Percentiles rank a stretch among this genome's conserved stretches.
phyloP scores from a whole-genome alignment of 2,113 vertebrate species.

The Ochotona princeps region DNA sequence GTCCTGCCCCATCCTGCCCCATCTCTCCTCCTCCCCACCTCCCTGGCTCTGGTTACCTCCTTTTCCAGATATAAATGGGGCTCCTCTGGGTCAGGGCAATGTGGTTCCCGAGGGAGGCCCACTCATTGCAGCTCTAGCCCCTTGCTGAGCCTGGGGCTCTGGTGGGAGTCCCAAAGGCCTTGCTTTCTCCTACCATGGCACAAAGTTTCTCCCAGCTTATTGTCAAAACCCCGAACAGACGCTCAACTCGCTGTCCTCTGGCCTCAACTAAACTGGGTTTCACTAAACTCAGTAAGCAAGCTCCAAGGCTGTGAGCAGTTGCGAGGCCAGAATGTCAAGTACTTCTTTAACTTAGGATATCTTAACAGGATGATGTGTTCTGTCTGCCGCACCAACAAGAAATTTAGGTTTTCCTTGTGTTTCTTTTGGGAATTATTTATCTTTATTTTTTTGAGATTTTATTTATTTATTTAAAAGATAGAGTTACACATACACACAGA shows the following conservation, averaged over 20 bases:
- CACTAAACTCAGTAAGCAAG: neutral
- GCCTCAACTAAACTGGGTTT: neutral
- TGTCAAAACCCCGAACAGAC: neutral
- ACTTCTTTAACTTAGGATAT: no score
- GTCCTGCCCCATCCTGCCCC: fast-evolving
- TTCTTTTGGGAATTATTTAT: neutral
- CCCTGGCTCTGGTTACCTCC: neutral
- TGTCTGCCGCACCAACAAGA: neutral
- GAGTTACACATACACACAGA: no score
- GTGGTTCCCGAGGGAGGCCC: fast-evolving
- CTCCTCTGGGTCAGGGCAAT: neutral
- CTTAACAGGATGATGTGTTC: neutral
- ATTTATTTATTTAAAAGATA: no score
- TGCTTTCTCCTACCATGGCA: neutral
- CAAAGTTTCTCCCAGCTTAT: no score
- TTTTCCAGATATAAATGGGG: neutral
- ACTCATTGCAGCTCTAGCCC: no score
- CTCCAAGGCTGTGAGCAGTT: neutral
- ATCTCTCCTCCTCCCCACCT: no score
- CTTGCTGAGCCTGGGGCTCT: no score
- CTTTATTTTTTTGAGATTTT: no score
- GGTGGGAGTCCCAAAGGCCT: fast-evolving
- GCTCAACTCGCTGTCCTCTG: neutral
- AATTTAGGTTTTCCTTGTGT: neutral
- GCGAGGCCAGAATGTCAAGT: neutral